Evolutionary conservation across 2,888 invertebrate species (phyloP), one percentile per base, ranked within the genome.

Genomic region (Epistrophella euchroma): DNA sequence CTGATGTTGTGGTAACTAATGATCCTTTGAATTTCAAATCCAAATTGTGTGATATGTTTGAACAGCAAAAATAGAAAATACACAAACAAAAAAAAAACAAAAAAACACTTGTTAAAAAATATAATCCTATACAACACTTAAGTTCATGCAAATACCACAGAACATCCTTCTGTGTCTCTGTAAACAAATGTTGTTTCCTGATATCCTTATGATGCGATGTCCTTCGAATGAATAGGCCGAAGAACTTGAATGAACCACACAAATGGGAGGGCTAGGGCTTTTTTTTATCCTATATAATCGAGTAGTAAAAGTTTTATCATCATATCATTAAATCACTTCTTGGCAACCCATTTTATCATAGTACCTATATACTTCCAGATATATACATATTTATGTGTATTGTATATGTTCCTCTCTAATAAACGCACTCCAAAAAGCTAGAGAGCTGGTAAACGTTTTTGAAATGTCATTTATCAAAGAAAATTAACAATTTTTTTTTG

Each of bases 1-100:
- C 19, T 19, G n/a, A n/a, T 10, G 56, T 75, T 52, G 52, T 70
- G 81, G 60, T 77, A 45, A 73, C 85, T 85, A 77, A 85, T 85
- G 85, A 81, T 81, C 85, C 85, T 80, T 85, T 73, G 35, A 62
- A 60, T 76, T 85, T 76, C 76, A 70, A 85, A 72, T 32, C 32
- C 32, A 32, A 32, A 32, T 80, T 76, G 73, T 85, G 76, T 80
- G 71, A 72, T 55, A 40, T 66, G 68, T 85, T 64, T 62, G 76
- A 50, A 6, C 45, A 68, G 73, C 47, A 72, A 45, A 45, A 58
- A 58, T 25, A 56, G 19, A 43, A 25, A 55, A 55, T 25, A 40
- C 15, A 60, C 22, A 60, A 19, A 15, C 5, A 32, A n/a, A 37
- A 50, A 47, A 47, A 17, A 66, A 47, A 47, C 13, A 66, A 13